Conservation (phyloP, 1,140 invertebrate species). For the Bradynema listronoti region DNA sequence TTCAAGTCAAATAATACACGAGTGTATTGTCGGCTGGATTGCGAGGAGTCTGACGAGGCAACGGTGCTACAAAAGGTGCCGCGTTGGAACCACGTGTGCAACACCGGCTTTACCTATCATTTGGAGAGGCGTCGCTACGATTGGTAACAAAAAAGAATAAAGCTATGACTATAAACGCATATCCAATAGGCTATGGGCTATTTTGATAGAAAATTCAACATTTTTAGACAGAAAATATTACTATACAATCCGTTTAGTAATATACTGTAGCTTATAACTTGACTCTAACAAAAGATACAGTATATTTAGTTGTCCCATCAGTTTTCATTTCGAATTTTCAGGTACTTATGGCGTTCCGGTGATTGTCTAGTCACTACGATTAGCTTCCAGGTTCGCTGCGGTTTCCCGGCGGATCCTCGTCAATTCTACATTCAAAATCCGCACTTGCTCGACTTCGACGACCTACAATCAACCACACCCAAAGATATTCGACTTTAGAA, state of each 20-base stretch:
- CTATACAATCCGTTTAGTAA: too few relatives aligned
- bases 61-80: slow-evolving; percentile 36
- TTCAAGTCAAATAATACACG: slow-evolving; percentile 42
- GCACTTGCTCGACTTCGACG: slow-evolving; percentile 53
- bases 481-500: too few relatives aligned
- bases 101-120: slow-evolving; percentile 43
- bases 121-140: slow-evolving; percentile 45
- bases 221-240: too few relatives aligned
- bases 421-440: slow-evolving; percentile 48
- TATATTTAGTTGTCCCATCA: background rate
- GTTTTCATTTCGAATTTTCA: slow-evolving; percentile 12
- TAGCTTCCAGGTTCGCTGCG: slow-evolving; percentile 47
- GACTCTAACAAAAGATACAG: background rate
- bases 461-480: too few relatives aligned
- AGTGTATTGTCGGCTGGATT: slow-evolving; percentile 49
- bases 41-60: slow-evolving; percentile 52
- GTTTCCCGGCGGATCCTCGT: slow-evolving; percentile 50
- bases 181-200: too few relatives aligned
- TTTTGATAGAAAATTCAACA: too few relatives aligned
- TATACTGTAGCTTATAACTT: too few relatives aligned
- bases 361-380: slow-evolving; percentile 44
- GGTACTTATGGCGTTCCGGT: slow-evolving; percentile 52
- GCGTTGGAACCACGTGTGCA: slow-evolving; percentile 40
- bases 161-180: background rate
- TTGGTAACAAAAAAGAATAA: slow-evolving; percentile 30